phyloP scores from a whole-genome alignment of 1,140 invertebrate genomes.

The Drosophila sechellia region DNA sequence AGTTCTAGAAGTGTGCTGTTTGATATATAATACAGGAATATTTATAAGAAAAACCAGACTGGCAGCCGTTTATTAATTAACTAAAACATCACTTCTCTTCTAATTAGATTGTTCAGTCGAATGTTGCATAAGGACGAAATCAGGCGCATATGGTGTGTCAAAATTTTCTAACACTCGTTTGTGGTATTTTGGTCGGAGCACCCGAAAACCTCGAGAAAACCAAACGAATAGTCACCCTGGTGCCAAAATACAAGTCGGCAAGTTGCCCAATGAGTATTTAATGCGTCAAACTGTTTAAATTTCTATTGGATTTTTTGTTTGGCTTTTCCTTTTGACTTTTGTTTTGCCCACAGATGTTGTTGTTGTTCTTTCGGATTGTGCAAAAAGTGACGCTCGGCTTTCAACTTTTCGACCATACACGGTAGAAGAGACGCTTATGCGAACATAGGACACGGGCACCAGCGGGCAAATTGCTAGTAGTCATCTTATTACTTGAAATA shows the following conservation, averaged over 20 bases:
- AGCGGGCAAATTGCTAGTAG: not conserved
- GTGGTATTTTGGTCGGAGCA: slow-evolving; percentile 21
- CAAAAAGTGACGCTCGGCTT: slow-evolving; percentile 75
- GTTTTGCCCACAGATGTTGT: slow-evolving; percentile 68
- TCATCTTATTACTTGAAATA: not conserved
- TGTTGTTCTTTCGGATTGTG: slow-evolving; percentile 51
- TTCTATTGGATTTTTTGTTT: slow-evolving; percentile 79
- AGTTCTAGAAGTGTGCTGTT: too few relatives aligned
- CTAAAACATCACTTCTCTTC: not conserved
- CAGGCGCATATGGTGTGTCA: slow-evolving; percentile 24
- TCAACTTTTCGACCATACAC: slow-evolving; percentile 74
- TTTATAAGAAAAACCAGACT: too few relatives aligned
- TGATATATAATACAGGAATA: not conserved
- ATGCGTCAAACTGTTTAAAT: slow-evolving; percentile 83
- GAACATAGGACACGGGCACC: slow-evolving; percentile 10
- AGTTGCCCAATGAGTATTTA: slow-evolving; percentile 75
- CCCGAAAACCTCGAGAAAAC: not conserved
- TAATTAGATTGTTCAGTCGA: slow-evolving; percentile 8
- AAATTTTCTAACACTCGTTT: not conserved
- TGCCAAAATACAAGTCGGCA: slow-evolving; percentile 26
- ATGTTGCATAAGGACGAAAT: not conserved
- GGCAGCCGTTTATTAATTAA: too few relatives aligned
- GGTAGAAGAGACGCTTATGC: slow-evolving; percentile 29
- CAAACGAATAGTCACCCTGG: slow-evolving; percentile 12
- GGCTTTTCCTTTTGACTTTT: slow-evolving; percentile 73